Conservation (phyloP, 1,140 invertebrate species). For the Zaprionus lachaisei region DNA sequence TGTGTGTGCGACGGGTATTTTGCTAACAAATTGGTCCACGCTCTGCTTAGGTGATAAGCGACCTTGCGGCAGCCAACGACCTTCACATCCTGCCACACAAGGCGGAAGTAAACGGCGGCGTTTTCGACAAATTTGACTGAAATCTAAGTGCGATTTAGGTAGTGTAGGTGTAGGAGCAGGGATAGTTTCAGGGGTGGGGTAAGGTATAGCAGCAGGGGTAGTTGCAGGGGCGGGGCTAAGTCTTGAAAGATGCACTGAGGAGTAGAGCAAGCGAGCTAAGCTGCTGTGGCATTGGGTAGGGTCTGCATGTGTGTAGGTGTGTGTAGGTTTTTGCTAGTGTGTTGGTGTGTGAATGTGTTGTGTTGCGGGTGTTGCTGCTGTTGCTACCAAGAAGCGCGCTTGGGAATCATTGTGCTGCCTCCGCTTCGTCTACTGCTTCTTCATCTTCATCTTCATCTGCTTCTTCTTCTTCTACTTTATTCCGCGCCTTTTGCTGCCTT, state of each 20-base stretch:
- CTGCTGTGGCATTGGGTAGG: conserved; percentile 25
- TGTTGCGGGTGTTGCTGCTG: conserved; percentile 37
- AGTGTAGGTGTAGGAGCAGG: background rate
- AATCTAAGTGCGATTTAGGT: conserved; percentile 25
- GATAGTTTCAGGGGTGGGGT: background rate
- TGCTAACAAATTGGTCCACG: conserved; percentile 30
- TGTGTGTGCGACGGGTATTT: conserved; percentile 13
- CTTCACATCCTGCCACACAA: conserved; percentile 62
- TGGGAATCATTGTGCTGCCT: conserved; percentile 57
- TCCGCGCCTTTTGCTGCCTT: conserved; percentile 25
- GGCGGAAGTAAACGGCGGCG: conserved; percentile 36
- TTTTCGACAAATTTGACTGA: conserved; percentile 9
- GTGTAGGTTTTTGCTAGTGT: conserved; percentile 34
- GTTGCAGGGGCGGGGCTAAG: background rate
- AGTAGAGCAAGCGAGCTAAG: conserved; percentile 17
- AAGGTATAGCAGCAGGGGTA: background rate
- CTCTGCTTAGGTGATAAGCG: conserved; percentile 62
- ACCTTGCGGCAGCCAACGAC: conserved; percentile 70
- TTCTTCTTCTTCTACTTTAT: conserved; percentile 21
- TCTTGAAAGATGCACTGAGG: background rate
- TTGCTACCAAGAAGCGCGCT: conserved; percentile 78
- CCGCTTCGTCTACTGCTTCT: background rate
- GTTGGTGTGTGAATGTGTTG: conserved; percentile 31
- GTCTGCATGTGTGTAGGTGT: conserved; percentile 6
- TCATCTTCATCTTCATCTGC: conserved; percentile 27